Conservation (phyloP, 2,888 invertebrate genomes). For the Melangyna quadrimaculata region DNA sequence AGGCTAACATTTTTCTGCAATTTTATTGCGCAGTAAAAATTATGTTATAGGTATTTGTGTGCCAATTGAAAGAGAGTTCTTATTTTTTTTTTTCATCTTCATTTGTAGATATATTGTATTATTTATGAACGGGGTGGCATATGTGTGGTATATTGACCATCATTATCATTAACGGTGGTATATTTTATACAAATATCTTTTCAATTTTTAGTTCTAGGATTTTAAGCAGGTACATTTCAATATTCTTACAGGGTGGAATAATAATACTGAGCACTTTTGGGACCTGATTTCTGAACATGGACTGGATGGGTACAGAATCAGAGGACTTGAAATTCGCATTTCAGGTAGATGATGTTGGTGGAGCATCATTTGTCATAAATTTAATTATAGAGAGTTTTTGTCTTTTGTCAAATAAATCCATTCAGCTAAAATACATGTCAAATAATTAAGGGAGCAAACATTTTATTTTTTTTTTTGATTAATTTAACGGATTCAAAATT, state of each 20-base stretch:
- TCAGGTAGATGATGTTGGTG: too few species aligned
- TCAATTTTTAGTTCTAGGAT: neutral
- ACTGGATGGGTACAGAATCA: too few species aligned
- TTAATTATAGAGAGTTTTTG: too few species aligned
- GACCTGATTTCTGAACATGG: too few species aligned
- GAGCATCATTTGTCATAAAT: too few species aligned
- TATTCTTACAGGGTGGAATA: neutral
- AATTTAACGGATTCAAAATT: too few species aligned
- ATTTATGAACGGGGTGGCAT: neutral
- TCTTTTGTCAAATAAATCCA: too few species aligned
- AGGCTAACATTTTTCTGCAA: constrained; percentile 16
- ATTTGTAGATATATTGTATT: neutral
- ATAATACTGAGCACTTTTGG: too few species aligned
- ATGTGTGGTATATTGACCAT: neutral
- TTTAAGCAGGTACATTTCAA: neutral
- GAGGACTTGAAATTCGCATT: too few species aligned
- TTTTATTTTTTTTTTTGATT: too few species aligned
- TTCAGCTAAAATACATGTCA: too few species aligned
- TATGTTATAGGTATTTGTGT: constrained; percentile 13
- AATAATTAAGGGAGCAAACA: too few species aligned
- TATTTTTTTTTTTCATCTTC: neutral
- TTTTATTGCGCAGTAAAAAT: constrained; percentile 48
- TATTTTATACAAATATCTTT: neutral
- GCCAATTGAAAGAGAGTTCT: constrained; percentile 40
- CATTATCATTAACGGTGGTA: neutral